These are phyloP conservation scores for Schlechtendalia chinensis DNA, from an alignment of 1,140 invertebrate genomes.

Conservation along the genomic window DNA sequence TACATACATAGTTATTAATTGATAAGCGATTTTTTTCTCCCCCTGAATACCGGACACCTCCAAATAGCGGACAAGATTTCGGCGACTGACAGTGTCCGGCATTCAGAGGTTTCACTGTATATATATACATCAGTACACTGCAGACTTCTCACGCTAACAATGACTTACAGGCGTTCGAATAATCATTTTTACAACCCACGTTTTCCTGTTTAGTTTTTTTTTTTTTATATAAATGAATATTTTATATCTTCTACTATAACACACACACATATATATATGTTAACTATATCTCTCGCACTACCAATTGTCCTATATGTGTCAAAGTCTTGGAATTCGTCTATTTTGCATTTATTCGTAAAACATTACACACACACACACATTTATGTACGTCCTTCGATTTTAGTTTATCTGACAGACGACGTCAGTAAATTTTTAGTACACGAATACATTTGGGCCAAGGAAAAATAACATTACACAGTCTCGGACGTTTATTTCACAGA, in stretches of 20 bases:
- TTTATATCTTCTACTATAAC: neutral
- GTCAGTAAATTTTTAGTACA: slow-evolving; percentile 2
- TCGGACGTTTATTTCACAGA: neutral
- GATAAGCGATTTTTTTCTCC: too few relatives aligned
- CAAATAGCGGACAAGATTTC: too few relatives aligned
- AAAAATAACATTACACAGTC: neutral
- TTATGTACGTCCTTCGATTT: neutral
- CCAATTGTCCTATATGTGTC: neutral
- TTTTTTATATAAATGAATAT: neutral
- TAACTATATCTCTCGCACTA: neutral
- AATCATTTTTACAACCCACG: neutral
- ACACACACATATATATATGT: neutral
- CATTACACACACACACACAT: neutral
- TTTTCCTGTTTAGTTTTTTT: neutral
- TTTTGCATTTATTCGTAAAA: neutral
- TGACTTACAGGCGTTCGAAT: neutral
- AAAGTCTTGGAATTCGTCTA: neutral
- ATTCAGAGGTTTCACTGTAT: too few relatives aligned
- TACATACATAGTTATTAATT: too few relatives aligned
- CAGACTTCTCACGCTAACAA: neutral
- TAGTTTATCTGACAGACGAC: slow-evolving; percentile 1
- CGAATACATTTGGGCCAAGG: slow-evolving; percentile 31
- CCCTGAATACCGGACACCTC: too few relatives aligned
- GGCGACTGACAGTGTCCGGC: too few relatives aligned
- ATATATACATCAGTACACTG: too few relatives aligned